A percentile compares a stretch with the other conserved stretches of the same genome.
Evolutionary conservation across 2,113 vertebrate species (phyloP).

Genomic region (Spilogale gracilis): DNA sequence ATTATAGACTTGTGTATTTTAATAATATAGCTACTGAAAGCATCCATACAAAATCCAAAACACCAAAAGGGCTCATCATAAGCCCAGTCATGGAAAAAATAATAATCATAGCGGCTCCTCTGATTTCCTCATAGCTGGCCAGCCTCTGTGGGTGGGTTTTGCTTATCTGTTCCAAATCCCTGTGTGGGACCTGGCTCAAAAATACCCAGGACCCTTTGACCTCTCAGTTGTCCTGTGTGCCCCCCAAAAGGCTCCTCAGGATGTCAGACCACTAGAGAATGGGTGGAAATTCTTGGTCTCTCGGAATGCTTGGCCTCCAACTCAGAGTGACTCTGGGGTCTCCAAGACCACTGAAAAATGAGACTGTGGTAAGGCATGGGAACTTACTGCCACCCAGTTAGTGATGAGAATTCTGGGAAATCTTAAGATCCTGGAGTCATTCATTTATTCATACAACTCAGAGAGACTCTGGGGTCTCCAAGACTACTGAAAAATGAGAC

Average conservation of each 20-base stretch:
- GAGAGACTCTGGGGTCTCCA: background rate
- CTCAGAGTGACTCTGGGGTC: background rate
- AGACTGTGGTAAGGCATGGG: background rate
- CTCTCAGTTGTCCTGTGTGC: background rate
- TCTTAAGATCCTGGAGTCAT: background rate
- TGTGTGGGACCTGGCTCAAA: background rate
- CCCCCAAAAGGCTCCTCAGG: background rate
- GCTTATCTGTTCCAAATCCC: background rate
- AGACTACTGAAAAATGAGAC: background rate
- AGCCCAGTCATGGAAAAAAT: conserved; percentile 18
- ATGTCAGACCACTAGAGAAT: background rate
- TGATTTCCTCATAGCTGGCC: conserved; percentile 5
- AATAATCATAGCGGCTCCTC: background rate
- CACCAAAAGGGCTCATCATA: conserved; percentile 6
- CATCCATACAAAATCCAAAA: conserved; percentile 31
- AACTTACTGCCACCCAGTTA: background rate
- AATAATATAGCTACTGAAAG: conserved; percentile 69
- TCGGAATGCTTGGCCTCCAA: background rate
- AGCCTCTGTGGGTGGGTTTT: background rate
- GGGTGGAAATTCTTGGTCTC: background rate
- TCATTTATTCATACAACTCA: conserved; percentile 30
- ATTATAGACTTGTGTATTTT: conserved; percentile 70
- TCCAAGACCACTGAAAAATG: background rate
- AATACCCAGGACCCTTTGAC: background rate
- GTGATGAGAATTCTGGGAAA: background rate